Evolutionary conservation across 2,113 vertebrate species (phyloP).

Genomic region (Philantomba maxwellii): DNA sequence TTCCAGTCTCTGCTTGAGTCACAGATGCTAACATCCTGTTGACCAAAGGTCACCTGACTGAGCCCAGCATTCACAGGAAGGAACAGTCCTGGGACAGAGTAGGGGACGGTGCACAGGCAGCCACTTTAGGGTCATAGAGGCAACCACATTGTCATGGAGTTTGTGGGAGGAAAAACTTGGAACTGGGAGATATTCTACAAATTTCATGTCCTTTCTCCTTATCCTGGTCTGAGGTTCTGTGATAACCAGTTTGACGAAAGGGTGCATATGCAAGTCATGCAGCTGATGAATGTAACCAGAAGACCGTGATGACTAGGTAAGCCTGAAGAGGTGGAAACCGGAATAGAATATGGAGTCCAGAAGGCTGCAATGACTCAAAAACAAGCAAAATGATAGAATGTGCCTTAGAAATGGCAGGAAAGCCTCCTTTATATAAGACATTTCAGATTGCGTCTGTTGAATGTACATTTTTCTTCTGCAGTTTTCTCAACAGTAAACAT

Average conservation of each 20-base stretch:
- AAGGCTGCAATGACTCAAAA: neutral
- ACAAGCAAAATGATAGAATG: fast-evolving
- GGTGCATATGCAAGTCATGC: fast-evolving
- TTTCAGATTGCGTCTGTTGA: neutral
- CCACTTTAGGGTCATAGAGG: neutral
- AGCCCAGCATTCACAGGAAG: neutral
- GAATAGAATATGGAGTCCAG: too few relatives aligned
- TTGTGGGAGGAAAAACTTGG: neutral
- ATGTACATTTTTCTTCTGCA: neutral
- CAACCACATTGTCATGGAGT: fast-evolving
- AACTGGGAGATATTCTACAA: neutral
- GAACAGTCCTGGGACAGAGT: fast-evolving
- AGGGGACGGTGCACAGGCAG: fast-evolving
- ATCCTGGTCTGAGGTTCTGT: neutral
- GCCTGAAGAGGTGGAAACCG: neutral
- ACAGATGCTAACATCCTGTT: neutral
- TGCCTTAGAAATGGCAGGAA: neutral
- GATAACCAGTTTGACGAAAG: neutral
- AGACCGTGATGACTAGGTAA: fast-evolving
- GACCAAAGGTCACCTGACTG: too few relatives aligned
- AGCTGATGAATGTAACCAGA: neutral
- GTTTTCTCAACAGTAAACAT: neutral
- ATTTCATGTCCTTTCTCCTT: neutral
- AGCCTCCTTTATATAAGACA: neutral
- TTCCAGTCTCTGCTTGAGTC: neutral